phyloP scores from a whole-genome alignment of 2,113 vertebrate species.

The Silurus asotus region DNA sequence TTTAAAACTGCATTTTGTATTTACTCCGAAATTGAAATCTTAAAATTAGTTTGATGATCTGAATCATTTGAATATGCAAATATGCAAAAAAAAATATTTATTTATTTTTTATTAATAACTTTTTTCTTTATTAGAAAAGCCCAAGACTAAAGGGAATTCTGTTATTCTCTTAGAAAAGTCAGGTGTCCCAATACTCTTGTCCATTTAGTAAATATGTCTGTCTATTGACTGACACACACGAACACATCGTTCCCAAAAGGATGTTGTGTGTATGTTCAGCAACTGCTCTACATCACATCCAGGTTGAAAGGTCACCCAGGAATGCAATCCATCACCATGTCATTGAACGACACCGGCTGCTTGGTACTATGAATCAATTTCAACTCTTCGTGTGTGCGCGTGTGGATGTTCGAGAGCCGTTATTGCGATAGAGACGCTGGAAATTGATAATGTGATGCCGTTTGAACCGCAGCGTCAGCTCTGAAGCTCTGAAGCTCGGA shows the following conservation, averaged over 20 bases:
- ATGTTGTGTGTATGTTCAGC: neutral
- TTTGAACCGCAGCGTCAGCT: neutral
- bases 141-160: too few species aligned
- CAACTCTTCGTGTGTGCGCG: neutral
- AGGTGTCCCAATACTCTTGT: too few species aligned
- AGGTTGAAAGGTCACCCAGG: constrained; percentile 56
- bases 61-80: too few species aligned
- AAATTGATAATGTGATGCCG: constrained; percentile 7
- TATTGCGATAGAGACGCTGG: neutral
- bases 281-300: neutral
- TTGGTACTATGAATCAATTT: constrained; percentile 4
- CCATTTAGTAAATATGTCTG: too few species aligned
- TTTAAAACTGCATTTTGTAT: too few species aligned
- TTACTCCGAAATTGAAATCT: too few species aligned
- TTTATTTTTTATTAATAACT: too few species aligned
- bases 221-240: neutral
- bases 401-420: neutral
- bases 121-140: too few species aligned
- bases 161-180: too few species aligned
- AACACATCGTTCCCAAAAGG: neutral
- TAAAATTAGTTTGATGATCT: too few species aligned
- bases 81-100: too few species aligned
- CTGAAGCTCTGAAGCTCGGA: too few species aligned
- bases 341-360: constrained; percentile 42
- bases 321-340: constrained; percentile 68